A percentile compares a stretch with the other conserved stretches of the same genome.
Conservation (phyloP, 92 coral and sea anemone species). For the Umimayanthus kanabou region DNA sequence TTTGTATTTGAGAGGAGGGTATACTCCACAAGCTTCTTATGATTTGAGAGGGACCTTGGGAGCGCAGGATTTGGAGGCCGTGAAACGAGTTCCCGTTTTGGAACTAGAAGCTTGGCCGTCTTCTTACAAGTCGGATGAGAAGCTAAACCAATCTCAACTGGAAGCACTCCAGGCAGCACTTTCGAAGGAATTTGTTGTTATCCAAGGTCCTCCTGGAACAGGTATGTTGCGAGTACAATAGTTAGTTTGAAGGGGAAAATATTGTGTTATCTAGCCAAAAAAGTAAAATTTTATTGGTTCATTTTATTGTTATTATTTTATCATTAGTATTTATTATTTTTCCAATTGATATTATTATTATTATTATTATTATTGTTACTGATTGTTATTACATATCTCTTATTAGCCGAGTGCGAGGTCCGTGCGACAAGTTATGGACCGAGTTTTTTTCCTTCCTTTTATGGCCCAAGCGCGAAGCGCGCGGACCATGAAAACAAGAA, state of each 20-base stretch:
- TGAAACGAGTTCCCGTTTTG: constrained; percentile 52
- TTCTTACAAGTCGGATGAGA: constrained; percentile 46
- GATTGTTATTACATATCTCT: too few species aligned
- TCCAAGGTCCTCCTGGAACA: constrained; percentile 98
- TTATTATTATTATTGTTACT: too few species aligned
- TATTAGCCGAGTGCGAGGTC: too few species aligned
- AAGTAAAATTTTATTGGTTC: too few species aligned
- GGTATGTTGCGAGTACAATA: constrained; percentile 42
- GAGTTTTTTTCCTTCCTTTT: too few species aligned
- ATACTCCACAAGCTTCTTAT: constrained; percentile 19
- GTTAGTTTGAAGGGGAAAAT: not conserved
- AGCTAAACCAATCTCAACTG: constrained; percentile 75
- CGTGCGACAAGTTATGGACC: too few species aligned
- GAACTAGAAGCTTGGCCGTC: constrained; percentile 67
- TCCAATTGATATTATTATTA: too few species aligned
- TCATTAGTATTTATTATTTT: too few species aligned
- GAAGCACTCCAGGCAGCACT: constrained; percentile 79
- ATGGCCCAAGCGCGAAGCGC: too few species aligned
- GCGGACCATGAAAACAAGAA: too few species aligned
- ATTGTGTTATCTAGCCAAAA: not conserved
- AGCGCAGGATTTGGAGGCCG: constrained; percentile 23
- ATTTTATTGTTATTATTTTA: too few species aligned
- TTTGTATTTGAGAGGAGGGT: constrained; percentile 55
- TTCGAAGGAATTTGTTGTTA: constrained; percentile 86
- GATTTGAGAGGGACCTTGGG: constrained; percentile 67